These are phyloP conservation scores for Anabas testudineus DNA, from an alignment of 2,797 vertebrate species.

Conservation along the genomic window DNA sequence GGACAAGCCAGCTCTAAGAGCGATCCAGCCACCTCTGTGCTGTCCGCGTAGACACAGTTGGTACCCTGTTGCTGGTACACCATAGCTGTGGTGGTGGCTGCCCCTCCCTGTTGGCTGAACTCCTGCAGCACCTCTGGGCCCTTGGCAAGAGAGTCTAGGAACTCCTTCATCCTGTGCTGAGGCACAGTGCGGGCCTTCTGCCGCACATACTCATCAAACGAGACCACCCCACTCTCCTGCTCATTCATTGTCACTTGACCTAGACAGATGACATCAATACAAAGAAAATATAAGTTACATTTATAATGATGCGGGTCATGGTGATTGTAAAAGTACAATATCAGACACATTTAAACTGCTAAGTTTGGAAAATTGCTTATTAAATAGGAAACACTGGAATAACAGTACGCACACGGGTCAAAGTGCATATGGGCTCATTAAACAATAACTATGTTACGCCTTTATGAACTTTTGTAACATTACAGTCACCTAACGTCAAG, in stretches of 20 bases:
- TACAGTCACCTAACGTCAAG: too few species aligned
- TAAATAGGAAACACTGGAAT: background rate
- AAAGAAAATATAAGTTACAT: background rate
- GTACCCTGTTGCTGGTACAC: constrained; percentile 96
- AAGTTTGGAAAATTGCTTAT: background rate
- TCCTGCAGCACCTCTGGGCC: constrained; percentile 97
- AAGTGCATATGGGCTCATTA: constrained; percentile 38
- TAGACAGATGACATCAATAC: constrained; percentile 12
- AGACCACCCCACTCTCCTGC: constrained; percentile 97
- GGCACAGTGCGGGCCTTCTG: constrained; percentile 97
- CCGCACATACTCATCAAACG: constrained; percentile 98
- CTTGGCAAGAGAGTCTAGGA: constrained; percentile 96
- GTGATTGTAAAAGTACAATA: background rate
- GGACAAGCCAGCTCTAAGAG: constrained; percentile 98
- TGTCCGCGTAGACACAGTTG: constrained; percentile 98
- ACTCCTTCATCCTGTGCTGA: constrained; percentile 99
- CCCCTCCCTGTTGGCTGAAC: constrained; percentile 89
- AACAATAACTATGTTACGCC: constrained; percentile 23
- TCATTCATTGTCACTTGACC: constrained; percentile 92
- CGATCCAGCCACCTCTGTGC: constrained; percentile 98
- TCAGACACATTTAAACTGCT: background rate
- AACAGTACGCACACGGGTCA: constrained; percentile 12
- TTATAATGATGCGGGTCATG: too few species aligned
- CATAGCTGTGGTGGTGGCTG: constrained; percentile 89
- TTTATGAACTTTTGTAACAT: constrained; percentile 39